These are phyloP conservation scores for Ifrita kowaldi DNA, from an alignment of 2,113 vertebrate genomes.

Conservation along the genomic window DNA sequence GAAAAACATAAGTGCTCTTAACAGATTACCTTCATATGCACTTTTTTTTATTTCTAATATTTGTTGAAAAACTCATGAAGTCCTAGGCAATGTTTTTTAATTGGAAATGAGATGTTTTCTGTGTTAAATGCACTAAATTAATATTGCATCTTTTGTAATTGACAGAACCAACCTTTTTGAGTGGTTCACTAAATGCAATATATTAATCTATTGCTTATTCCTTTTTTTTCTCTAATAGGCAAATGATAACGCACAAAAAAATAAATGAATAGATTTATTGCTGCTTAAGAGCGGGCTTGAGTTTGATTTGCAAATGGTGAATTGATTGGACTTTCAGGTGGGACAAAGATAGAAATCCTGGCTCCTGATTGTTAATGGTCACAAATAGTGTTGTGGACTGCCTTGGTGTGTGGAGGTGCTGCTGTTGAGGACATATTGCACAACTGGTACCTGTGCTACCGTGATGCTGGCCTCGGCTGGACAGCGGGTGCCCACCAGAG, in stretches of 20 bases:
- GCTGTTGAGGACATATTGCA: neutral
- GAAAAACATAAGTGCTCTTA: constrained; percentile 56
- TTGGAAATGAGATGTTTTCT: neutral
- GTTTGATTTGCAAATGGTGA: neutral
- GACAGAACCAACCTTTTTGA: neutral
- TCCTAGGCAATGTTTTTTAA: constrained; percentile 4
- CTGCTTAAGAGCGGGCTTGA: neutral
- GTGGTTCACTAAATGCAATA: neutral
- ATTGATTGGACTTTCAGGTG: neutral
- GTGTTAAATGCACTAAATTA: neutral
- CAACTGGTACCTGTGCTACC: fast-evolving
- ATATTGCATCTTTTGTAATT: neutral
- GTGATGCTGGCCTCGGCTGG: neutral
- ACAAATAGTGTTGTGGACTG: neutral
- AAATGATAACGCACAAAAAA: neutral
- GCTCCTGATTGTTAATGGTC: neutral
- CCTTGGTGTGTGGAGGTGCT: neutral
- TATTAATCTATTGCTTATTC: neutral
- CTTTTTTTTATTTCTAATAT: neutral
- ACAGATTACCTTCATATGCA: constrained; percentile 41
- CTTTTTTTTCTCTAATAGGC: neutral
- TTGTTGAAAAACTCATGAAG: constrained; percentile 40
- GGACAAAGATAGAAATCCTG: neutral
- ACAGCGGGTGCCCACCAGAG: neutral
- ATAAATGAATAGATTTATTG: neutral